A percentile compares a stretch with the other conserved stretches of the same genome.
phyloP scores from a whole-genome alignment of 2,113 vertebrate species.

The Pollimyrus isidori region DNA sequence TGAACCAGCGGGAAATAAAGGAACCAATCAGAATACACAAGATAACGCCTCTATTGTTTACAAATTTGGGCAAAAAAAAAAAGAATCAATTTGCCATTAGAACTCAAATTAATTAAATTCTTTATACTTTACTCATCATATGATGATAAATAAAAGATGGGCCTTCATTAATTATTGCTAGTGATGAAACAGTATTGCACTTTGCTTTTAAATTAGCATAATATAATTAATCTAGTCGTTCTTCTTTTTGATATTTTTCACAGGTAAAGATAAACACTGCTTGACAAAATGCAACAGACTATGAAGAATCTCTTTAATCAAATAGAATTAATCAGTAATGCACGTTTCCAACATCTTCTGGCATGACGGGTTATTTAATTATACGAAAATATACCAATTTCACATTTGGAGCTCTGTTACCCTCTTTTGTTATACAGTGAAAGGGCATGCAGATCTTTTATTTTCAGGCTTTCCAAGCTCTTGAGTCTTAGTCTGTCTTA shows the following conservation, averaged over 20 bases:
- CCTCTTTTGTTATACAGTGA: background rate
- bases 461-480: background rate
- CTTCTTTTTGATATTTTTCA: slow-evolving; percentile 24
- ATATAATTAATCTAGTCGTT: slow-evolving; percentile 18
- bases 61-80: background rate
- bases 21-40: background rate
- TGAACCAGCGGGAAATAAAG: background rate
- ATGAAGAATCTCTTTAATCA: background rate
- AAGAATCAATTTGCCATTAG: background rate
- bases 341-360: background rate
- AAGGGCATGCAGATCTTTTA: background rate
- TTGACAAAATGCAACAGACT: slow-evolving; percentile 26
- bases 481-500: background rate
- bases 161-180: background rate
- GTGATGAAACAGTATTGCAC: background rate
- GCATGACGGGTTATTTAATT: background rate
- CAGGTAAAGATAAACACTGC: slow-evolving; percentile 13
- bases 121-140: background rate
- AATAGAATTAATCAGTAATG: background rate
- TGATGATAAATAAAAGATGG: background rate
- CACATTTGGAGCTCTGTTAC: background rate
- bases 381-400: background rate
- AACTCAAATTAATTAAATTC: background rate
- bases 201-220: slow-evolving; percentile 25
- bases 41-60: background rate